A percentile compares a stretch with the other conserved stretches of the same genome.
Evolutionary conservation across 2,888 invertebrate genomes (phyloP).

Genomic region (Aproaerema taeniolella): DNA sequence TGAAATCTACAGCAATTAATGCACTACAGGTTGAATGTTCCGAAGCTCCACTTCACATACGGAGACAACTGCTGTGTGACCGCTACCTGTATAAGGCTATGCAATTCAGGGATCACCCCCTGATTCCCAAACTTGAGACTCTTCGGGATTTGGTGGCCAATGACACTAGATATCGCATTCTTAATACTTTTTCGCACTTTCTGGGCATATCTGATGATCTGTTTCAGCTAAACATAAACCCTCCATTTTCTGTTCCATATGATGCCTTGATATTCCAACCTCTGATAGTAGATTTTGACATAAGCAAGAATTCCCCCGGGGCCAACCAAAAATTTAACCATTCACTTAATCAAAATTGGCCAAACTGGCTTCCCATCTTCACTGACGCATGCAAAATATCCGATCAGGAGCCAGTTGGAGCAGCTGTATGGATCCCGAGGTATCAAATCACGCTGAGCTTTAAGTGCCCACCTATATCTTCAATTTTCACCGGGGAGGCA

Average conservation of each 20-base stretch:
- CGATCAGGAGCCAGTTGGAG: not conserved
- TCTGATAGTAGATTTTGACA: not conserved
- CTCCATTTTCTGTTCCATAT: constrained; percentile 1
- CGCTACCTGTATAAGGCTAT: constrained; percentile 3
- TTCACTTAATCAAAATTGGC: not conserved
- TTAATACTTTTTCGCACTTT: not conserved
- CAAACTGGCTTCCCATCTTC: not conserved
- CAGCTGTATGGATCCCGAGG: constrained; percentile 7
- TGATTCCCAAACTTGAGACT: not conserved
- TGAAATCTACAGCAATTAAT: constrained; percentile 25
- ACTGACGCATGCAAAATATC: constrained; percentile 4
- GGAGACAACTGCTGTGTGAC: constrained; percentile 11
- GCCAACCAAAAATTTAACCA: not conserved
- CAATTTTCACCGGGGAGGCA: constrained; percentile 7
- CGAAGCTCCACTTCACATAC: constrained; percentile 11
- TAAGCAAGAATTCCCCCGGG: not conserved
- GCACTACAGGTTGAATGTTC: constrained; percentile 14
- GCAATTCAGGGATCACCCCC: constrained; percentile 3
- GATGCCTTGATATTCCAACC: not conserved
- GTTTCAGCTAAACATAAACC: not conserved
- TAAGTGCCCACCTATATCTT: constrained; percentile 2
- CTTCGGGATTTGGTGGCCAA: not conserved
- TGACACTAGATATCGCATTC: not conserved
- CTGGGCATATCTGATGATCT: not conserved
- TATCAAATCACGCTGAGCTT: not conserved